Percentiles rank a stretch among this genome's conserved stretches.
Conservation (phyloP, 2,888 invertebrate genomes). For the Sphaeridia pumilis region DNA sequence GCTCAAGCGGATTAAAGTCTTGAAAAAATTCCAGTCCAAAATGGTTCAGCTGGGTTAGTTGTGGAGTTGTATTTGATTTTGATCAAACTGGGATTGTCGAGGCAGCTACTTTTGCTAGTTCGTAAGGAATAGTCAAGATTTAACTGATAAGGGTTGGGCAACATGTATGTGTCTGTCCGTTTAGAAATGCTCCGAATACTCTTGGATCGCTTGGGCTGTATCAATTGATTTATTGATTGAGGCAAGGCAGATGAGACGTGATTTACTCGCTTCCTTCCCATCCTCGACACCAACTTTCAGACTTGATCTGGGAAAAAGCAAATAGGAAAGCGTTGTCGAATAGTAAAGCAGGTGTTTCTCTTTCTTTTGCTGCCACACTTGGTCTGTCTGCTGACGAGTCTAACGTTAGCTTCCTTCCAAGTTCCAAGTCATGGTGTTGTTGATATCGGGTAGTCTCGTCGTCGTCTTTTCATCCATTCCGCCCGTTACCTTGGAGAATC, state of each 20-base stretch:
- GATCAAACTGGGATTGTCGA: not conserved
- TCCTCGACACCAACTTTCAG: not conserved
- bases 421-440: not conserved
- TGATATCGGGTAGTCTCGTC: not conserved
- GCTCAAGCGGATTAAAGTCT: conserved; percentile 67
- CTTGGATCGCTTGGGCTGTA: not conserved
- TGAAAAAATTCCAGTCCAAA: conserved; percentile 77
- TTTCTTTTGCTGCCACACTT: too few relatives aligned
- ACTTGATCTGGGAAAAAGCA: not conserved
- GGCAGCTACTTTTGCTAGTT: not conserved
- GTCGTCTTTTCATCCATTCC: too few relatives aligned
- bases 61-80: not conserved
- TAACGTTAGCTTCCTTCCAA: too few relatives aligned
- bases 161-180: too few relatives aligned
- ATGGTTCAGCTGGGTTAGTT: conserved; percentile 67
- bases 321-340: too few relatives aligned
- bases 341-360: too few relatives aligned
- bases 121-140: too few relatives aligned
- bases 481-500: not conserved
- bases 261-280: not conserved
- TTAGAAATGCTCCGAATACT: not conserved
- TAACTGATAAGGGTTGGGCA: too few relatives aligned
- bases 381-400: too few relatives aligned
- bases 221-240: conserved; percentile 3
- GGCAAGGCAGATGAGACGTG: not conserved